Base-by-base conservation (phyloP, 2,797 vertebrate genomes). In the Loris lydekkerianus region DNA sequence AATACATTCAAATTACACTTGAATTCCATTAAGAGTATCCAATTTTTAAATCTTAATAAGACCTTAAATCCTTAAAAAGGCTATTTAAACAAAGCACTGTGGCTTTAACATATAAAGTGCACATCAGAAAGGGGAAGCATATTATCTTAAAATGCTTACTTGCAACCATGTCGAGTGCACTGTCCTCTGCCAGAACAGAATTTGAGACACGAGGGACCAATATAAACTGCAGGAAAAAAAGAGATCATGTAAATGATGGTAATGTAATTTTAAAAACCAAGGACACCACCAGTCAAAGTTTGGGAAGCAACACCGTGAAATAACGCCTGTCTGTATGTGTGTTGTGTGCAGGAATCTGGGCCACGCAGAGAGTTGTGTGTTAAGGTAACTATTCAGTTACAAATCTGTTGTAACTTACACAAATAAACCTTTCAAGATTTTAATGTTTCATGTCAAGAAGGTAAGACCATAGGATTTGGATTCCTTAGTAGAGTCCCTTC, bases 181-280 rank as follows among this genome's bases (percentile, higher is more conserved):
- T 99, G 99, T 98, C 99, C 99, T 98, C 99, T 98, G 70, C 99
- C 99, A 58, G 99, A 99, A 98, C 99, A 99, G 98, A 99, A 99
- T 92, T 99, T 99, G 97, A 99, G 99, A 97, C 99, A 99, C 18
- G 99, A 99, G 10, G 99, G 99, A 77, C 99, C 99, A 77, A 99
- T 99, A 96, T 99, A 99, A 98, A 99, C 99, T 99, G 98, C 65
- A 98, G 96, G 95, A 81, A 93, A 96, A 96, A 97, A 96, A 97
- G 60, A 98, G 89, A 89, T 21, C 90, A 72, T 86, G 56, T 97
- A 78, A 97, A 97, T 89, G 10, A 83, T 2, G 10, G 37, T 72
- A 94, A 89, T 58, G 18, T 34, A 82, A 75, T 3, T 20, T 78
- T 20, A 83, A 93, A 96, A 97, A 75, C 1, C 18, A 94, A 69